Evolutionary conservation across 2,113 vertebrate genomes (phyloP).

Genomic region (Larimichthys crocea): DNA sequence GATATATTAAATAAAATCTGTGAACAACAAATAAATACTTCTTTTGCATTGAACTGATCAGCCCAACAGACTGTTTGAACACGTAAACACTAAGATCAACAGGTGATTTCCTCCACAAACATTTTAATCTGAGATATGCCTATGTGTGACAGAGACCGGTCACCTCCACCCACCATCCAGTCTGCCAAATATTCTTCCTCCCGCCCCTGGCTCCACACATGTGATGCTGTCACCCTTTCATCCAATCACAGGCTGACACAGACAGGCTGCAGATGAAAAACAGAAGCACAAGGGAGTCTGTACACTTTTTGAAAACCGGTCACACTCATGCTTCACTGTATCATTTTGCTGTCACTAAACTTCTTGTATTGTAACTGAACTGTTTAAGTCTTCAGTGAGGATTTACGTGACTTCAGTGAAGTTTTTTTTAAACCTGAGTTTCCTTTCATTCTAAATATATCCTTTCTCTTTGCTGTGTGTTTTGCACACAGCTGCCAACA

Average conservation of each 20-base stretch:
- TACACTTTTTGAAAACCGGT: conserved; percentile 34
- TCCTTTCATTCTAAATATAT: background rate
- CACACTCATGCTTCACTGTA: background rate
- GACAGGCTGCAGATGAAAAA: conserved; percentile 29
- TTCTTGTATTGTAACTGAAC: background rate
- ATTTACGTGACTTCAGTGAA: conserved; percentile 7
- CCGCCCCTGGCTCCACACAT: conserved; percentile 15
- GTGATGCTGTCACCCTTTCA: background rate
- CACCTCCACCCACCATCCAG: background rate
- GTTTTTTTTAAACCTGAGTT: background rate
- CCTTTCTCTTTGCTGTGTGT: background rate
- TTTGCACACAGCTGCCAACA: conserved; percentile 63
- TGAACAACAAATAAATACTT: background rate
- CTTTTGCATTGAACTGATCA: background rate
- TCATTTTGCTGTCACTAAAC: background rate
- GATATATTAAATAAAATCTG: background rate
- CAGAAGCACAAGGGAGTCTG: conserved; percentile 34
- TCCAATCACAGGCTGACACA: conserved; percentile 69
- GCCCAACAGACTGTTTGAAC: background rate
- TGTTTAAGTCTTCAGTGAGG: background rate
- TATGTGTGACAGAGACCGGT: background rate
- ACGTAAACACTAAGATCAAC: background rate
- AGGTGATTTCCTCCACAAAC: background rate
- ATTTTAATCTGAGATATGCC: background rate
- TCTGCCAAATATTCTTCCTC: conserved; percentile 12